Conservation (phyloP, 1,140 invertebrate genomes). For the Chironomus striatipennis region DNA sequence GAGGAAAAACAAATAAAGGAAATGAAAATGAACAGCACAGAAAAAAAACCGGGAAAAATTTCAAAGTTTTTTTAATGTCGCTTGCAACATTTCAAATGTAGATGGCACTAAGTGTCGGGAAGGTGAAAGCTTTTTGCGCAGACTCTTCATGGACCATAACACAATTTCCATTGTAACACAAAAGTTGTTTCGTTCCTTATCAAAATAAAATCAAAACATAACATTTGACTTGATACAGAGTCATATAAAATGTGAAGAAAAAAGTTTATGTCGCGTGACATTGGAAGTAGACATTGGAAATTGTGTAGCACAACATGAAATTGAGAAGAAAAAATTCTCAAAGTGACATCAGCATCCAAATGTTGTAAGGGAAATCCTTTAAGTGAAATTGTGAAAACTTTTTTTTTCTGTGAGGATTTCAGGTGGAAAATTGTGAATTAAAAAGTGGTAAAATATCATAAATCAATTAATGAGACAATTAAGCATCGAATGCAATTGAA, state of each 20-base stretch:
- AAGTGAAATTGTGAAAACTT: slow-evolving; percentile 14
- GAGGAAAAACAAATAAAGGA: too few species aligned
- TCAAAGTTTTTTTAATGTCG: too few species aligned
- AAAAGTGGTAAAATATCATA: neutral
- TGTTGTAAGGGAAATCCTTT: slow-evolving; percentile 23
- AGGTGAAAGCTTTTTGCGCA: neutral
- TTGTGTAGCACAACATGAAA: neutral
- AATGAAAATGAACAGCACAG: too few species aligned
- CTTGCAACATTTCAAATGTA: too few species aligned
- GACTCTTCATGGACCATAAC: neutral
- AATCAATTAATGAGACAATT: neutral
- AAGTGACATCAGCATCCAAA: slow-evolving; percentile 18
- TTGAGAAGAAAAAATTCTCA: neutral
- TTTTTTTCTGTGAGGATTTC: slow-evolving; percentile 18
- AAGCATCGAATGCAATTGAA: neutral
- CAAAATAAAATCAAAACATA: slow-evolving; percentile 14
- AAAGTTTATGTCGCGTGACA: neutral
- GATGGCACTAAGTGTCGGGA: too few species aligned
- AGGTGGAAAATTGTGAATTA: slow-evolving; percentile 18
- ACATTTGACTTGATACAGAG: neutral
- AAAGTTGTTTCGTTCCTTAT: neutral
- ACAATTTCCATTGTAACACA: neutral
- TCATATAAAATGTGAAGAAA: neutral
- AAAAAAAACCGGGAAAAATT: too few species aligned
- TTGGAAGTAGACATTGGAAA: neutral